A percentile compares a stretch with the other conserved stretches of the same genome.
Conservation (phyloP, 2,888 invertebrate species). For the Acrocyrtus sp. region DNA sequence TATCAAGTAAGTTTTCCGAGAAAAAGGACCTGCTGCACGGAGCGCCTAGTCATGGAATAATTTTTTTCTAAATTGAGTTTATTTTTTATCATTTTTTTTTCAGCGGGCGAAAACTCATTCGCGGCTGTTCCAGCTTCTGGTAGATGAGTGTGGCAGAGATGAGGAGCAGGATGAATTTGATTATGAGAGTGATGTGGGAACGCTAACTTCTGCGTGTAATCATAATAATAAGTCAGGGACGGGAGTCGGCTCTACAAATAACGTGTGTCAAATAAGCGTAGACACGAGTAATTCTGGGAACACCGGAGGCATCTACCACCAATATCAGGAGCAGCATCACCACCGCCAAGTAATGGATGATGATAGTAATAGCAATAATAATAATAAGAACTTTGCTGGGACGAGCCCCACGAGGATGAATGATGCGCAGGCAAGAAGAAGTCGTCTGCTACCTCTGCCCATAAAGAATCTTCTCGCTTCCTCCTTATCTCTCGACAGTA, state of each 20-base stretch:
- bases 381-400: not conserved
- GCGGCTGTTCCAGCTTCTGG: conserved; percentile 75
- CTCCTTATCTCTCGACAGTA: conserved; percentile 56
- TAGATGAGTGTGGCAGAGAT: conserved; percentile 70
- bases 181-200: conserved; percentile 46
- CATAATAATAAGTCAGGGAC: not conserved
- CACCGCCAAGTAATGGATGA: conserved; percentile 13
- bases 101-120: conserved; percentile 80
- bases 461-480: conserved; percentile 54
- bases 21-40: no score
- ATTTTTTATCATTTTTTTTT: no score
- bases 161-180: conserved; percentile 65
- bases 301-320: not conserved
- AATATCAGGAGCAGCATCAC: not conserved
- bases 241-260: not conserved
- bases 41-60: no score
- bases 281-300: conserved; percentile 16
- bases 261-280: conserved; percentile 41
- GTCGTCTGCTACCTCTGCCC: conserved; percentile 56
- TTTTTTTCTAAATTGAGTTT: no score
- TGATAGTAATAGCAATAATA: conserved; percentile 18
- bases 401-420: conserved; percentile 34
- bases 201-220: conserved; percentile 1
- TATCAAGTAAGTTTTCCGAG: no score
- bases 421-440: conserved; percentile 44